Base-by-base conservation (phyloP, 2,888 invertebrate genomes). In the Monochamus alternatus region DNA sequence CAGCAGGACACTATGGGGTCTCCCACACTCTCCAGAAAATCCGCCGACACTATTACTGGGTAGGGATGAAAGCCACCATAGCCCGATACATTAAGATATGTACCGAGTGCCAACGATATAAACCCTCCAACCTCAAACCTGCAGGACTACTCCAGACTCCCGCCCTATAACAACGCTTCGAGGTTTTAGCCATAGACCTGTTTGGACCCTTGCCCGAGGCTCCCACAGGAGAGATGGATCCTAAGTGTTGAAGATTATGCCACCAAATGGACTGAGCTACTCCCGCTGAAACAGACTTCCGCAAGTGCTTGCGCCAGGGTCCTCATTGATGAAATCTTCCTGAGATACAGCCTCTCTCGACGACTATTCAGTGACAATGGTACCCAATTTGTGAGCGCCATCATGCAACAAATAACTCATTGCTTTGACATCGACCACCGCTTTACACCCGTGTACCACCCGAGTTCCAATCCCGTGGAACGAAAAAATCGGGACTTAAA, bases 351-450 rank as follows among this genome's bases (percentile, higher is more conserved):
- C 8, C 5, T 9, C 3, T 5, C 47, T 0, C 3, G 87, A 3
- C 66, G 83, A 64, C 64, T 89, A 1, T 83, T 85, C 2, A 84
- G 83, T 44, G 87, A 89, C 73, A 88, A 88, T 73, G 88, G 85
- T 7, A 38, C 81, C 55, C 87, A 84, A 79, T 87, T 87, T 69
- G 76, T 87, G 2, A 78, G 83, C 22, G 80, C 67, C 2, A 76
- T 85, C 0, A 87, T 87, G 86, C 87, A 87, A 74, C 82, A 87
- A 64, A 76, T 85, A 22, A 74, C 79, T 2, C 82, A 80, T 47
- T 83, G 82, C 59, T 64, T 87, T 2, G 78, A 75, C 0, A 84
- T 87, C 2, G 75, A 81, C 10, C 86, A 87, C 52, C 31, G 52
- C 2, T 77, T 85, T 2, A 85, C 78, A 1, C 83, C 83, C 3